These are phyloP conservation scores for Rhamnusium bicolor DNA, from an alignment of 2,888 invertebrate genomes.

Conservation along the genomic window DNA sequence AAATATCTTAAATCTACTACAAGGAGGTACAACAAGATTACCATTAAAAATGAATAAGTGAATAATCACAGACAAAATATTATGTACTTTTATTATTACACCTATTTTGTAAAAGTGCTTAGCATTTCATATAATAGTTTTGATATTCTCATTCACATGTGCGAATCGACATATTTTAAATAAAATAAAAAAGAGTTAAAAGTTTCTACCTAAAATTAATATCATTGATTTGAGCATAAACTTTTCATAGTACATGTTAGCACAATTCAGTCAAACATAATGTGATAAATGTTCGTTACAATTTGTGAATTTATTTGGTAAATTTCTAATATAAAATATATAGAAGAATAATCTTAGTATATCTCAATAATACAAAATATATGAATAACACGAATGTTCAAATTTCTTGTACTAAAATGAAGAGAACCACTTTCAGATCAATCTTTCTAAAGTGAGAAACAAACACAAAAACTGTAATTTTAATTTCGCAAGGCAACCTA, in stretches of 20 bases:
- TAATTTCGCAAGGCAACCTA: no score
- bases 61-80: slow-evolving; percentile 66
- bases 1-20: slow-evolving; percentile 51
- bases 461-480: no score
- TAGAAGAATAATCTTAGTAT: no score
- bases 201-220: slow-evolving; percentile 20
- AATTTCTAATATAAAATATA: no score
- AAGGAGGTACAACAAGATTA: slow-evolving; percentile 56
- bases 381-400: no score
- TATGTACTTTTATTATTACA: slow-evolving; percentile 54
- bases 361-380: no score
- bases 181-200: slow-evolving; percentile 26
- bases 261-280: slow-evolving; percentile 5
- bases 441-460: no score
- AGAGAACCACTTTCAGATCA: no score
- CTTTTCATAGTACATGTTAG: background rate
- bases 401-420: no score
- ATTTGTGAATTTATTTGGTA: background rate
- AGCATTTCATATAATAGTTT: slow-evolving; percentile 36
- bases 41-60: slow-evolving; percentile 58
- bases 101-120: slow-evolving; percentile 39
- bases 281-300: background rate
- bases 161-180: slow-evolving; percentile 43
- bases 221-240: slow-evolving; percentile 32
- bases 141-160: slow-evolving; percentile 47